These are phyloP conservation scores for Brachyistius frenatus DNA, from an alignment of 2,113 vertebrate genomes.

Conservation along the genomic window DNA sequence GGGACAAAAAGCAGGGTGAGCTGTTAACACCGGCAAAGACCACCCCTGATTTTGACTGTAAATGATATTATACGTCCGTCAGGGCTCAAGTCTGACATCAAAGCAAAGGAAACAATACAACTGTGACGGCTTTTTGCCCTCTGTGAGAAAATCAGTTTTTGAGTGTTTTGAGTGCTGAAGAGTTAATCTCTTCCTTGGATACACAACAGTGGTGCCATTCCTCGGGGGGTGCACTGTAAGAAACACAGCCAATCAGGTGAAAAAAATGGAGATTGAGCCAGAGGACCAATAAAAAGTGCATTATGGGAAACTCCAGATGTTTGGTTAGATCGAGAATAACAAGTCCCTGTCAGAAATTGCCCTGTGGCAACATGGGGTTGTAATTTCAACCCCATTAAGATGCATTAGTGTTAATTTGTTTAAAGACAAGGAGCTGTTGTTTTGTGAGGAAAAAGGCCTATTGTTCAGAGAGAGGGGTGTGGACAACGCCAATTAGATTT, in stretches of 20 bases:
- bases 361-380: conserved; percentile 59
- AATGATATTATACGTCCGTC: conserved; percentile 70
- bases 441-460: conserved; percentile 60
- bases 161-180: conserved; percentile 74
- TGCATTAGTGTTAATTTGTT: conserved; percentile 75
- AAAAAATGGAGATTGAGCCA: conserved; percentile 39
- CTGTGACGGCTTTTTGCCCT: conserved; percentile 41
- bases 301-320: conserved; percentile 69
- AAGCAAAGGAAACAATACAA: conserved; percentile 61
- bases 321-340: conserved; percentile 55
- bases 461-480: conserved; percentile 60
- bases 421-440: conserved; percentile 77
- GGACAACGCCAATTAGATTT: conserved; percentile 51
- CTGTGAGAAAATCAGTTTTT: conserved; percentile 72
- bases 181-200: conserved; percentile 78
- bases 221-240: conserved; percentile 26
- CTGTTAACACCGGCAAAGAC: conserved; percentile 74
- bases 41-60: conserved; percentile 77
- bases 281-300: conserved; percentile 57
- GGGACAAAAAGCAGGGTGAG: conserved; percentile 70
- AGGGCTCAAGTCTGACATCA: conserved; percentile 70
- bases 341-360: conserved; percentile 64
- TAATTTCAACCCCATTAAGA: conserved; percentile 74
- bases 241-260: conserved; percentile 59
- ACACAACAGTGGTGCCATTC: conserved; percentile 75